phyloP scores from a whole-genome alignment of 1,140 invertebrate species.

The Globodera ellingtonae region DNA sequence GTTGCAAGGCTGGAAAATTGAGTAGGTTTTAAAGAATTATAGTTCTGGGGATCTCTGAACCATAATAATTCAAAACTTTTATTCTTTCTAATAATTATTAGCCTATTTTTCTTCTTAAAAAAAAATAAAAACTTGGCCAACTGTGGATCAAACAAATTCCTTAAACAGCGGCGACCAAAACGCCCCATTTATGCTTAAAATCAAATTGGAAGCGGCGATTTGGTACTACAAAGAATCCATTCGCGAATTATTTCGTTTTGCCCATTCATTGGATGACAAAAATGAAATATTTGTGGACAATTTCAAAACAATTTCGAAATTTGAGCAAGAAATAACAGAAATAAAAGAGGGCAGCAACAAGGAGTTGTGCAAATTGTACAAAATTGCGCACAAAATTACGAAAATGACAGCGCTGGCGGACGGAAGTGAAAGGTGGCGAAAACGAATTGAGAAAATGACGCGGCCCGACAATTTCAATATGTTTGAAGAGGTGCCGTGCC shows the following conservation, averaged over 20 bases:
- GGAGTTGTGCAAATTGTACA: neutral
- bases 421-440: neutral
- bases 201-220: neutral
- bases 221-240: neutral
- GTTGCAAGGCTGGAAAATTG: neutral
- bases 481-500: neutral
- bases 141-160: no score
- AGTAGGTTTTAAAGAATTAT: no score
- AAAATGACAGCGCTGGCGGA: neutral
- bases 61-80: no score
- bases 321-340: neutral
- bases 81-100: no score
- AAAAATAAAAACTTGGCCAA: no score
- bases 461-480: neutral
- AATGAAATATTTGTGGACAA: neutral
- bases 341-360: neutral
- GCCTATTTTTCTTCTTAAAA: no score
- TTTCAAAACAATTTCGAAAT: neutral
- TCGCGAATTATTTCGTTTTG: neutral
- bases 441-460: neutral
- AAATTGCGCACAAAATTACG: neutral
- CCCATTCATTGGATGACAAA: neutral
- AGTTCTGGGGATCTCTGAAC: no score
- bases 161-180: no score
- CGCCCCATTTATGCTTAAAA: neutral